Evolutionary conservation across 2,797 vertebrate genomes (phyloP).

Genomic region (Botia almorhae): DNA sequence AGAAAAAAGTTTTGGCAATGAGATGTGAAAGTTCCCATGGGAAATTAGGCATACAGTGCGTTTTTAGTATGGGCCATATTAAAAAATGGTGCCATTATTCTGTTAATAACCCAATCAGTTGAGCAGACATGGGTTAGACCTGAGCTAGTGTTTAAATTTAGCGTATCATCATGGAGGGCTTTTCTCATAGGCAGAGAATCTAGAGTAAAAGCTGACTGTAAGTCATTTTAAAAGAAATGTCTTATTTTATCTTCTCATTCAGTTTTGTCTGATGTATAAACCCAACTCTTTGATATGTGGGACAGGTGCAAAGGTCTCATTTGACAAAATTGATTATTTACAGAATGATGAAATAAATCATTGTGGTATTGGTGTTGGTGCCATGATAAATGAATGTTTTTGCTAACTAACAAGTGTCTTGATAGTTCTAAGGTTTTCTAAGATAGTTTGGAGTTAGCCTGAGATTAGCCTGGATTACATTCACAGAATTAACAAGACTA

Average conservation of each 20-base stretch:
- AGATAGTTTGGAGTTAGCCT: background rate
- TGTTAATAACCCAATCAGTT: conserved; percentile 80
- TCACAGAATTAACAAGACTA: background rate
- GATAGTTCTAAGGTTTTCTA: background rate
- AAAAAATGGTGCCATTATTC: conserved; percentile 72
- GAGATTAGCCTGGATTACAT: background rate
- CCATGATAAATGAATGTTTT: background rate
- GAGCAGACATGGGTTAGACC: conserved; percentile 66
- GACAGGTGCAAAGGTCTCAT: too few species aligned
- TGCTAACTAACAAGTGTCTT: background rate
- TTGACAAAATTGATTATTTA: too few species aligned
- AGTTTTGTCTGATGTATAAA: background rate
- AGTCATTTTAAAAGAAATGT: conserved; percentile 1
- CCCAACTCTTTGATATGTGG: background rate
- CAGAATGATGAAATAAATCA: too few species aligned
- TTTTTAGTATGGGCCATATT: conserved; percentile 76
- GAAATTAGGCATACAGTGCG: conserved; percentile 75
- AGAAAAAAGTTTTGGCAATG: conserved; percentile 53
- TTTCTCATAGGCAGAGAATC: conserved; percentile 27
- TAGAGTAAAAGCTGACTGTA: conserved; percentile 33
- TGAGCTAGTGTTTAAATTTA: conserved; percentile 71
- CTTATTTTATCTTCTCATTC: too few species aligned
- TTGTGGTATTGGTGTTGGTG: background rate
- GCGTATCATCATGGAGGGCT: conserved; percentile 39
- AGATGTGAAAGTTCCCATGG: conserved; percentile 69